Evolutionary conservation across 2,797 vertebrate genomes (phyloP).

Genomic region (Myotis pilosus): DNA sequence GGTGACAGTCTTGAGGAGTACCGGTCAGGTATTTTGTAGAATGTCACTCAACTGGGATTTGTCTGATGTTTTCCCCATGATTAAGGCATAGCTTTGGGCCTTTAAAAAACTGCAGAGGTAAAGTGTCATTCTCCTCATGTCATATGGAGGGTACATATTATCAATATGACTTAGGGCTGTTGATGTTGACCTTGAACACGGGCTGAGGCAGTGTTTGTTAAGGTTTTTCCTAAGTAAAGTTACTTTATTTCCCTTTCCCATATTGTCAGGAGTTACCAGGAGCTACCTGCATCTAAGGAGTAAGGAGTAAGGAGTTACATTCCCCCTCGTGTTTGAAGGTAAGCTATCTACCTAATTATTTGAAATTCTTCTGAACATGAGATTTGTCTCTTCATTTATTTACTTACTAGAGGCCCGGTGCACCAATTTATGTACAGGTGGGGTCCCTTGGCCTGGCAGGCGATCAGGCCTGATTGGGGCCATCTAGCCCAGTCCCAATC

Average conservation of each 20-base stretch:
- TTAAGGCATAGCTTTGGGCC: background rate
- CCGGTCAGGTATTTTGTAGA: background rate
- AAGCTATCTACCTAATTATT: background rate
- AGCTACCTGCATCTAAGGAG: background rate
- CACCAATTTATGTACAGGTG: too few relatives aligned
- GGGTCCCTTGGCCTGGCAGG: too few relatives aligned
- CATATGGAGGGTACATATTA: background rate
- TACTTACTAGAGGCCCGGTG: background rate
- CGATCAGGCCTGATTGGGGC: too few relatives aligned
- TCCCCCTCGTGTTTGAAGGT: background rate
- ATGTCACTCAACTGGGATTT: background rate
- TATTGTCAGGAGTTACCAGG: background rate
- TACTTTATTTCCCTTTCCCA: background rate
- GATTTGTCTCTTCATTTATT: slow-evolving; percentile 9
- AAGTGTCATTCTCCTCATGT: background rate
- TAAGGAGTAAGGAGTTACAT: background rate
- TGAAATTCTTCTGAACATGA: slow-evolving; percentile 18
- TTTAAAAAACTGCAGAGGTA: background rate
- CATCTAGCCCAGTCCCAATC: too few relatives aligned
- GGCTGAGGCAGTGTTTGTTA: background rate
- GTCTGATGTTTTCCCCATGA: background rate
- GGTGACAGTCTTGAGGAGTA: background rate
- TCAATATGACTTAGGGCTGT: background rate
- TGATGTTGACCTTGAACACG: background rate
- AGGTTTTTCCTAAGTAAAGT: background rate